phyloP scores from a whole-genome alignment of 2,113 vertebrate species.

The Nycticebus coucang region DNA sequence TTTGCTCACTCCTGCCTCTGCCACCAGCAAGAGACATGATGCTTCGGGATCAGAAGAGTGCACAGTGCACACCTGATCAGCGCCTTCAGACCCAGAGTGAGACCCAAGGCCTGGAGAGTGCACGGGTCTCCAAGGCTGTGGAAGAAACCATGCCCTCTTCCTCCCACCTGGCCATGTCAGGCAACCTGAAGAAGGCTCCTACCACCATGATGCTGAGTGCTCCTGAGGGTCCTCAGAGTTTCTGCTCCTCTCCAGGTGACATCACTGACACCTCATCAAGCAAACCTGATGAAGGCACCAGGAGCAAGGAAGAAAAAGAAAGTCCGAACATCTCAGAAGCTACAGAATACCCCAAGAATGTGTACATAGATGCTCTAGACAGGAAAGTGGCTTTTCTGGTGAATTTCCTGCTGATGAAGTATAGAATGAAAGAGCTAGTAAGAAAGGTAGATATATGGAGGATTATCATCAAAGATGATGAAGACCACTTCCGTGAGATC shows the following conservation, averaged over 20 bases:
- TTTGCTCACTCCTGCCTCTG: background rate
- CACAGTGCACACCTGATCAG: background rate
- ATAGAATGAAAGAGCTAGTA: background rate
- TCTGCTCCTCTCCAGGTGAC: background rate
- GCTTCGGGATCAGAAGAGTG: background rate
- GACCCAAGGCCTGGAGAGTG: background rate
- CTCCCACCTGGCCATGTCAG: background rate
- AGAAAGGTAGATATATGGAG: background rate
- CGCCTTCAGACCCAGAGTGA: background rate
- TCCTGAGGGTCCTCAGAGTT: background rate
- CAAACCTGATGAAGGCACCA: background rate
- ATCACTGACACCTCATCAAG: background rate
- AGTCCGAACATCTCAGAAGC: background rate
- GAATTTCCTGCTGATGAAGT: background rate
- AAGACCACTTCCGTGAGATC: background rate
- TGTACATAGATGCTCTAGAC: background rate
- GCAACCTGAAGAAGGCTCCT: background rate
- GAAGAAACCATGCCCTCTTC: background rate
- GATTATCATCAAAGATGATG: background rate
- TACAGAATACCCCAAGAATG: rapidly evolving
- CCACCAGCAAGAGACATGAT: background rate
- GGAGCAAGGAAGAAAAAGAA: background rate
- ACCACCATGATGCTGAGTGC: background rate
- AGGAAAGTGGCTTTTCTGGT: slow-evolving; percentile 16
- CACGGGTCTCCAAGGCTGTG: background rate